Evolutionary conservation across 92 coral and sea anemone species (phyloP), one percentile per base, ranked within the genome.

Genomic region (Phenganax marumi): DNA sequence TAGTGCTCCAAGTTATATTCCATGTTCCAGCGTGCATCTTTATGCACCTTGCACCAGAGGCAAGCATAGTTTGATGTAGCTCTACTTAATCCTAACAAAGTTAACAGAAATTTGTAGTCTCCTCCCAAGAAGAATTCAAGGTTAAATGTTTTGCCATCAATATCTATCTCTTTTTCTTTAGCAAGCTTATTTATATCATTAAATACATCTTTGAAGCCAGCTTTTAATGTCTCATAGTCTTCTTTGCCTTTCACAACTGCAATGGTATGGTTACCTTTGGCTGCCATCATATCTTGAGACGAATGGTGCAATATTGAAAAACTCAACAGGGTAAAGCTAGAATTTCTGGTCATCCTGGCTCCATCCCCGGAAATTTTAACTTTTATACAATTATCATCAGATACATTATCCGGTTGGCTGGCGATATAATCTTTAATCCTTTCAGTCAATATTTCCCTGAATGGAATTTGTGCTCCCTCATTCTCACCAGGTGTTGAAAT

Each of bases 21-120:
- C n/a, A n/a, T 81, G 16, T 57, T 51, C 56, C 78, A 82, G n/a
- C 93, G 54, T 81, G 82, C 60, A 26, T 85, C 72, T 61, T 85
- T 90, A 79, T 88, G 91, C 10, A 88, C 62, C 48, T 61, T 71
- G 39, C 93, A 90, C 91, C 93, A 90, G 47, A 88, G 18, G 60
- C 91, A 90, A 10, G 91, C 89, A 79, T 82, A 85, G 65, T 82
- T 48, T 13, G 93, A 79, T 48, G 89, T 57, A 18, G 91, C 91
- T 12, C 51, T 21, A 18, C 47, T 74, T 19, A 85, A 1, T 0
- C 88, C 89, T 86, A 79, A 72, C 1, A 83, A 70, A 86, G 88
- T 74, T 0, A 79, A 50, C 7, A 88, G 81, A 26, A 85, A 90
- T 61, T 88, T 89, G 80, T 82, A 43, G 24, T 86, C 92, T 0